Conservation (phyloP, 2,888 invertebrate species). For the Drosophila stalkeri region DNA sequence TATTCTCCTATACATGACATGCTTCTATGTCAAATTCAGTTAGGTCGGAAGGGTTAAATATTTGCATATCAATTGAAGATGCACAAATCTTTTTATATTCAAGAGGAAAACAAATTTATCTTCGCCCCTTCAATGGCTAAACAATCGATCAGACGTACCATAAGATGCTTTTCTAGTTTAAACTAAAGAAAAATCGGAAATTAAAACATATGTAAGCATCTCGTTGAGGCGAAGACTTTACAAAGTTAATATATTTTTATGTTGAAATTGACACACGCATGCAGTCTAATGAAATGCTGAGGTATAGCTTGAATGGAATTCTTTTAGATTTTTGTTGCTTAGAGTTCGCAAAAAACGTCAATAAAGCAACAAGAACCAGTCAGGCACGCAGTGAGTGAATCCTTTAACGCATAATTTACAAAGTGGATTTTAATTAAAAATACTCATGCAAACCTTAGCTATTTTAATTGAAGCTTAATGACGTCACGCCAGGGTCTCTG, state of each 20-base stretch:
- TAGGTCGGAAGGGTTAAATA: conserved; percentile 13
- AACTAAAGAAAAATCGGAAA: neutral
- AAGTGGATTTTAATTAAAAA: conserved; percentile 81
- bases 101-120: neutral
- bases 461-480: conserved; percentile 81
- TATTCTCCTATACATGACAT: conserved; percentile 2
- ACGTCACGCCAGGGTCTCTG: conserved; percentile 59
- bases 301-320: conserved; percentile 24
- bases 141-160: neutral
- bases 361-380: conserved; percentile 28
- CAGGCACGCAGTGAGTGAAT: conserved; percentile 56
- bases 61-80: conserved; percentile 41
- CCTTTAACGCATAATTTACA: conserved; percentile 76
- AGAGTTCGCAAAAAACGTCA: conserved; percentile 31
- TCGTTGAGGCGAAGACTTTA: neutral
- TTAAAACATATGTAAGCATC: neutral
- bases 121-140: neutral
- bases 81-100: conserved; percentile 7
- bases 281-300: neutral
- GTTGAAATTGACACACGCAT: neutral
- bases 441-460: conserved; percentile 77
- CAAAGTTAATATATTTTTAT: neutral
- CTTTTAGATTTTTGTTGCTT: conserved; percentile 30
- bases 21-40: conserved; percentile 6
- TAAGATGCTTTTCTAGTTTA: neutral